Percentiles rank a stretch among this genome's conserved stretches.
Conservation (phyloP, 2,888 invertebrate genomes). For the Drosophila macrospina region DNA sequence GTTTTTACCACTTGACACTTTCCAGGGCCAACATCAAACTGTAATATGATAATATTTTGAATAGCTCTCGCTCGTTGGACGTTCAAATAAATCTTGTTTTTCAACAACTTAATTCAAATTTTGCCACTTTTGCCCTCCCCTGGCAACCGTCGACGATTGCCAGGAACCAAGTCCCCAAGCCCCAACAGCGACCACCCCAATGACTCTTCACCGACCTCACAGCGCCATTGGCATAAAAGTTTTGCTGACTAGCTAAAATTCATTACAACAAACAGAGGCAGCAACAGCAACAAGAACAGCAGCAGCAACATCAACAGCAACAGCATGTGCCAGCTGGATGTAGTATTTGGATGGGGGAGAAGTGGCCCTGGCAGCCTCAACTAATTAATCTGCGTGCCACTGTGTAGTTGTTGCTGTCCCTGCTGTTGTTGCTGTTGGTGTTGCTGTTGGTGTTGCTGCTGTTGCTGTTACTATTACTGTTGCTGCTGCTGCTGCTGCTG, state of each 20-base stretch:
- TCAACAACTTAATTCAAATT: conserved; percentile 74
- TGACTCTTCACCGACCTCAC: conserved; percentile 30
- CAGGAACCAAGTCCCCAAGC: conserved; percentile 10
- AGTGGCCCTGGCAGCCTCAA: conserved; percentile 74
- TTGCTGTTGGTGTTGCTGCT: conserved; percentile 10
- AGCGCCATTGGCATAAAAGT: conserved; percentile 74
- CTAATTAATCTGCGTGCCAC: conserved; percentile 81
- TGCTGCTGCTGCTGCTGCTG: conserved; percentile 22
- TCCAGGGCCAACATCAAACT: conserved; percentile 42
- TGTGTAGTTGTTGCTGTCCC: conserved; percentile 38
- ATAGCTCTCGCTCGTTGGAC: conserved; percentile 23
- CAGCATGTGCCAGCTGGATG: conserved; percentile 49
- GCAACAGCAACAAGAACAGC: conserved; percentile 44
- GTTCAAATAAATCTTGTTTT: conserved; percentile 71
- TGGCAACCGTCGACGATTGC: conserved; percentile 31
- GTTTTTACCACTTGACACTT: conserved; percentile 30
- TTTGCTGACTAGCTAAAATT: conserved; percentile 83
- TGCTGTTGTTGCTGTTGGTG: conserved; percentile 8
- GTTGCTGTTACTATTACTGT: conserved; percentile 25
- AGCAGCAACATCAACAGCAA: conserved; percentile 50
- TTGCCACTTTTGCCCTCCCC: conserved; percentile 16
- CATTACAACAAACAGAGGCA: conserved; percentile 79
- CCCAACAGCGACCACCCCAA: conserved; percentile 6
- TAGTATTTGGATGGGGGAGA: conserved; percentile 10
- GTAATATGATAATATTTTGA: conserved; percentile 56